Evolutionary conservation across 2,113 vertebrate genomes (phyloP), one percentile per base, ranked within the genome.

Genomic region (Irena cyanogastra): DNA sequence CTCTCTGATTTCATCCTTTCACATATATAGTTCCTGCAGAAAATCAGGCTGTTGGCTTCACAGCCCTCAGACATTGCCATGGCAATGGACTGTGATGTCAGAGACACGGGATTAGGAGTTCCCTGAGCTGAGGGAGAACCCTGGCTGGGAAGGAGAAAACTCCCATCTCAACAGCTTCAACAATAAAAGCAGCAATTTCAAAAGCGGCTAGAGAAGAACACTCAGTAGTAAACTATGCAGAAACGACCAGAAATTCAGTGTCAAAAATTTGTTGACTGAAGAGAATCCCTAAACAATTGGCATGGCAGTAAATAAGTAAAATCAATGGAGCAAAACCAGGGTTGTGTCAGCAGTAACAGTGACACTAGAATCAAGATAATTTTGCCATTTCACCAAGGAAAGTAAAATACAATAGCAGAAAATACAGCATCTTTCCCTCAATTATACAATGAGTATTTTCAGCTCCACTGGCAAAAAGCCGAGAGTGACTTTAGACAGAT

Each of bases 41-140:
- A 89, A 88, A 30, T 2, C 57, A 80, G 35, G 70, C 66, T 20
- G 2, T 37, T 61, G 91, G 47, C 56, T 70, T 41, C 45, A 53
- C 1, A 6, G 77, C 19, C 22, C 45, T 84, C 53, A 66, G 41
- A 27, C 9, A 23, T 85, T 57, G 54, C 59, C 57, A 35, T 63
- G 74, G 68, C n/a, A 81, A 93, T 6, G 18, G 49, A 31, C 57
- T 2, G 0, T 92, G 86, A 80, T 89, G 74, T 93, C 86, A 93
- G 72, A 69, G 70, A 86, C 66, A 80, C 0, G 12, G 80, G 89
- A 96, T 92, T 91, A 93, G 89, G 66, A 94, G 77, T 68, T 95
- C 65, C 86, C 61, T 66, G 31, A 89, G n/a, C 63, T 76, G 66
- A 89, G 78, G 85, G 54, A 87, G 75, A 89, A 28, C 53, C 45